phyloP scores from a whole-genome alignment of 2,888 invertebrate species.

The Ornithoptera priamus region DNA sequence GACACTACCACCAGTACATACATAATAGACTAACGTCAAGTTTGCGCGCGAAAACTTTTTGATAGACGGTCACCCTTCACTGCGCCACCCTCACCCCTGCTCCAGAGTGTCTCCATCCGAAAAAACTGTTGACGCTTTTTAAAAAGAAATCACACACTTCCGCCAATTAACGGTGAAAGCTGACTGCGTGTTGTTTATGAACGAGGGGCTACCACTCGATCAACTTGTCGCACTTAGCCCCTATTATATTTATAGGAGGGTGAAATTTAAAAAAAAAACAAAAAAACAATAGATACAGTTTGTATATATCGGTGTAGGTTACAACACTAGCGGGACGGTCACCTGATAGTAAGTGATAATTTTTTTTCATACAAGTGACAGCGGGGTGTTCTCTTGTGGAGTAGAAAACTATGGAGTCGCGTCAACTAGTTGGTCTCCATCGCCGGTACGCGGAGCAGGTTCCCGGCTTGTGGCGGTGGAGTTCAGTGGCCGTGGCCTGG shows the following conservation, averaged over 20 bases:
- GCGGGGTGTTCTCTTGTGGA: too few relatives aligned
- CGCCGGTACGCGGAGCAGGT: too few relatives aligned
- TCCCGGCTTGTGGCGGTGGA: too few relatives aligned
- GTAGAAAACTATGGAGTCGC: too few relatives aligned
- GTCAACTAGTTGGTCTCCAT: too few relatives aligned
- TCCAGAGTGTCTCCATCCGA: slow-evolving; percentile 24
- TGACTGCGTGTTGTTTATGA: slow-evolving; percentile 24
- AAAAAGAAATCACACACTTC: slow-evolving; percentile 45
- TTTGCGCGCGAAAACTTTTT: slow-evolving; percentile 17
- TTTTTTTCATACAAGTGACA: too few relatives aligned
- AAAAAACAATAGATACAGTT: too few relatives aligned
- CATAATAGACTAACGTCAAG: neutral
- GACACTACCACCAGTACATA: too few relatives aligned
- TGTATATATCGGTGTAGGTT: too few relatives aligned
- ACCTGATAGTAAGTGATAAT: too few relatives aligned
- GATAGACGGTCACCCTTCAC: slow-evolving; percentile 9
- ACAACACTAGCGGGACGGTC: too few relatives aligned
- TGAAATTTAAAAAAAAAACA: neutral
- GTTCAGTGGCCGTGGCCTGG: too few relatives aligned
- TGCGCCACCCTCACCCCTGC: slow-evolving; percentile 23
- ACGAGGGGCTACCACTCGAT: slow-evolving; percentile 5
- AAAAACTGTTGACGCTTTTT: slow-evolving; percentile 52
- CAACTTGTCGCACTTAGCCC: slow-evolving; percentile 12
- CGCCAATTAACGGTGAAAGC: slow-evolving; percentile 48
- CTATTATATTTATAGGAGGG: slow-evolving; percentile 14